These are phyloP conservation scores for Sinosuthora webbiana DNA, from an alignment of 2,113 vertebrate species.

Conservation along the genomic window DNA sequence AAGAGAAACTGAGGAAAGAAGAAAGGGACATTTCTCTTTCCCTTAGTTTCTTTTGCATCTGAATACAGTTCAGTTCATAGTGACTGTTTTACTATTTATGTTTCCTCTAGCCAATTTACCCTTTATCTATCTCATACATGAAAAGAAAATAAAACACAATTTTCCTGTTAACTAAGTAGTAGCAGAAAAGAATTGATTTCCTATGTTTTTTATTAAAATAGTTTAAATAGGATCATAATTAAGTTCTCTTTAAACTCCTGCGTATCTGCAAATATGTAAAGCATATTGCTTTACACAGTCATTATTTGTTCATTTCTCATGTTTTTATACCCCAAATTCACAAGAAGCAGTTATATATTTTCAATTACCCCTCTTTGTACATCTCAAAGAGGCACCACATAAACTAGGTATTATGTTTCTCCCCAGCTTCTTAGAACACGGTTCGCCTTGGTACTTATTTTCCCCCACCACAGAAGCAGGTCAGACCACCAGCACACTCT, in stretches of 20 bases:
- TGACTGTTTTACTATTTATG: not conserved
- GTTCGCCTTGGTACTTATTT: not conserved
- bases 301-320: not conserved
- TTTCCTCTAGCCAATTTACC: not conserved
- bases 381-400: not conserved
- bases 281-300: not conserved
- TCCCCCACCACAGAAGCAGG: not conserved
- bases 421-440: not conserved
- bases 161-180: not conserved
- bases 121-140: not conserved
- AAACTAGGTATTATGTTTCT: not conserved
- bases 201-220: not conserved
- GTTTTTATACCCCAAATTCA: not conserved
- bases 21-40: not conserved
- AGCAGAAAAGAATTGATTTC: not conserved
- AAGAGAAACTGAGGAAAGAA: conserved; percentile 3
- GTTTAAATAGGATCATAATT: not conserved
- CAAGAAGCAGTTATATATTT: not conserved
- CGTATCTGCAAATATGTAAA: not conserved
- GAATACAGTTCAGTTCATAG: not conserved
- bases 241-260: not conserved
- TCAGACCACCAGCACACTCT: conserved; percentile 7
- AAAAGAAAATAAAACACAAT: not conserved
- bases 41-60: not conserved
- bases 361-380: not conserved